phyloP scores from a whole-genome alignment of 2,113 vertebrate species.

The Ibidorhyncha struthersii region DNA sequence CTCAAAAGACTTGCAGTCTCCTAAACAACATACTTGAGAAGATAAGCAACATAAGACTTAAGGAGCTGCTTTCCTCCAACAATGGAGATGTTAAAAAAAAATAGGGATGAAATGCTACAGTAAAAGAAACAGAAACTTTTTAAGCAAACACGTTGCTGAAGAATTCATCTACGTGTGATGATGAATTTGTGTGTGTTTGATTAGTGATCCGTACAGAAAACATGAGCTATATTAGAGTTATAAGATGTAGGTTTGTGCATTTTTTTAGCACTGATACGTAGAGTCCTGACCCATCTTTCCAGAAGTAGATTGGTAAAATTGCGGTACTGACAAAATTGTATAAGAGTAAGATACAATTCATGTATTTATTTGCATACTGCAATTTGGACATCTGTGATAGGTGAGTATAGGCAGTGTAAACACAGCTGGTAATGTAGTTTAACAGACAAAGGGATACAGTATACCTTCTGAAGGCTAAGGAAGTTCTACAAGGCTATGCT shows the following conservation, averaged over 20 bases:
- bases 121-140: background rate
- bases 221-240: background rate
- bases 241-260: background rate
- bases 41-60: background rate
- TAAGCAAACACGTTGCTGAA: background rate
- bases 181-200: background rate
- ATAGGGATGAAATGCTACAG: background rate
- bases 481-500: background rate
- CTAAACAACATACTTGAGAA: constrained; percentile 39
- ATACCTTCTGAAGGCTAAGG: background rate
- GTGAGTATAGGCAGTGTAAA: background rate
- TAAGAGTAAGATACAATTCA: background rate
- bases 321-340: background rate
- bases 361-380: background rate
- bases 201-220: background rate
- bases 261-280: background rate
- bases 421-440: background rate
- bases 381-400: background rate
- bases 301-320: background rate
- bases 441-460: background rate
- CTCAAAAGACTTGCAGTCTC: constrained; percentile 36
- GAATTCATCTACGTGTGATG: background rate
- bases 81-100: background rate
- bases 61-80: background rate
- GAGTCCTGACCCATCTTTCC: background rate